A percentile compares a stretch with the other conserved stretches of the same genome.
Evolutionary conservation across 2,888 invertebrate species (phyloP).

Genomic region (Xiphydria camelus): DNA sequence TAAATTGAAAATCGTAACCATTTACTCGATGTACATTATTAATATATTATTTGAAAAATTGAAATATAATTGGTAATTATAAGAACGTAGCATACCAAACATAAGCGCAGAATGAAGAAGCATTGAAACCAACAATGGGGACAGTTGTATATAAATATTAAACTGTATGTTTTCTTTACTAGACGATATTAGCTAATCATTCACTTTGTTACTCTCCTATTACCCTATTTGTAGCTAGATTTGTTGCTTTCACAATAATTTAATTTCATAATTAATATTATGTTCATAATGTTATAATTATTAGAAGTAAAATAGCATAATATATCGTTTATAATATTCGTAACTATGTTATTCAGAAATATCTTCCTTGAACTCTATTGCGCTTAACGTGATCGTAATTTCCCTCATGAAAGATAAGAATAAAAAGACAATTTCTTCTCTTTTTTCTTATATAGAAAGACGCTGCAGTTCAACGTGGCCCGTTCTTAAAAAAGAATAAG

Average conservation of each 20-base stretch:
- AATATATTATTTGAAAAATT: too few relatives aligned
- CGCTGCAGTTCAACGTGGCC: too few relatives aligned
- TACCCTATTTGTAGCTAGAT: constrained; percentile 53
- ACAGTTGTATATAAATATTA: constrained; percentile 51
- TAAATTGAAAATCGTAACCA: too few relatives aligned
- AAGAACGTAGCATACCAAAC: background rate
- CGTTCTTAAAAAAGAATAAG: too few relatives aligned
- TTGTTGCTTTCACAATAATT: constrained; percentile 49
- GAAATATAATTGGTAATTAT: too few relatives aligned
- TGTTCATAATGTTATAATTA: constrained; percentile 31
- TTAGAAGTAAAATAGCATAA: constrained; percentile 49
- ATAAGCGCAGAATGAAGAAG: background rate
- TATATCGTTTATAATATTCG: constrained; percentile 32
- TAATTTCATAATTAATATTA: constrained; percentile 46
- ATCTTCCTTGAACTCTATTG: constrained; percentile 32
- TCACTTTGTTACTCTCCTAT: constrained; percentile 57
- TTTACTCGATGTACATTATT: too few relatives aligned
- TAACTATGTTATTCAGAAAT: constrained; percentile 32
- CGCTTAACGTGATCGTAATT: constrained; percentile 36
- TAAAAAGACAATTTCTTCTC: too few relatives aligned
- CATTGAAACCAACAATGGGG: constrained; percentile 47
- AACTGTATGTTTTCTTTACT: constrained; percentile 43
- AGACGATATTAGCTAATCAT: constrained; percentile 50
- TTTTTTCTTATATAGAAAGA: too few relatives aligned
- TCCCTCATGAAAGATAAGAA: too few relatives aligned